Evolutionary conservation across 2,888 invertebrate genomes (phyloP), one percentile per base, ranked within the genome.

Genomic region (Trichogramma evanescens): DNA sequence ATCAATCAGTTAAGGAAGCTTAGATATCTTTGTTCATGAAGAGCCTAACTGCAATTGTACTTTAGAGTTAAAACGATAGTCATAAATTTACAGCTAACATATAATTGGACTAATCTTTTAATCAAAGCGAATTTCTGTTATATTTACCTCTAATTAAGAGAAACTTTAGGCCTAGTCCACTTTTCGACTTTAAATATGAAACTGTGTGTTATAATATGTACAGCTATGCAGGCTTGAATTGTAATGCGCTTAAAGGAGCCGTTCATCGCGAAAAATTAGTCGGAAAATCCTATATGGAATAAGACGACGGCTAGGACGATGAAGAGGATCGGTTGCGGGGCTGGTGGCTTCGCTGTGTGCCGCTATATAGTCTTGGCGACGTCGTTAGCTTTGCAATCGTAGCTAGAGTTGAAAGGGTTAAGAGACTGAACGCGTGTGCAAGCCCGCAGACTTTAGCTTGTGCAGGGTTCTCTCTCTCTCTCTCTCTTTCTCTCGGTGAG

Each of bases 391-490:
- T 26, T 26, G 26, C 26, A 26, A 26, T 26, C 26, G 26, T 26
- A 26, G 26, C 26, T 26, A 26, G 26, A 26, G 26, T 2, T 2
- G 26, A 26, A 26, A 1, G 26, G 26, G 26, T 26, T 26, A 8
- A n/a, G 50, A 40, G 13, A 38, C 49, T 50, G 58, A 49, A 60
- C 60, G 59, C 63, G 57, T 63, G 59, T 61, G 63, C 44, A 49
- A 67, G 71, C 71, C 70, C 72, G 69, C 70, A 73, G 72, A 75
- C 74, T 76, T 75, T 72, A 73, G 70, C 71, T 67, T 66, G 68
- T 70, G 72, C 72, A 69, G 63, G 71, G 69, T 62, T 66, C 65
- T 68, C 45, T 68, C 66, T 44, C 45, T 45, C 45, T 45, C 45
- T 45, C n/a, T 45, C 45, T 45, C 45, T 45, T n/a, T 9, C 8